Conservation (phyloP, 92 coral and sea anemone species). For the Galaxea fascicularis region DNA sequence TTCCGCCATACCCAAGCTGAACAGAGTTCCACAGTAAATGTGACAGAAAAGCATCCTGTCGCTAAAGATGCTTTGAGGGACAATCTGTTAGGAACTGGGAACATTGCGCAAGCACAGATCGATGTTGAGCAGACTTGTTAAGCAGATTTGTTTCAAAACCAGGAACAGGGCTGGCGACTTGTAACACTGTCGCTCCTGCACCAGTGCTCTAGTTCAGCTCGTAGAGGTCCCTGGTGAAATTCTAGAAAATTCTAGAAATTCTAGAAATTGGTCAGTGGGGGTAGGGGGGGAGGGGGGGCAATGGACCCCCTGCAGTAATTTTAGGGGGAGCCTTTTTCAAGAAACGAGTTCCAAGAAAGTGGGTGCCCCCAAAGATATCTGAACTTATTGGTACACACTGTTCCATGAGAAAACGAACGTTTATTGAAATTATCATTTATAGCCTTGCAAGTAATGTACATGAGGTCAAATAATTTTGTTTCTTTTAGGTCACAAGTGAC, state of each 20-base stretch:
- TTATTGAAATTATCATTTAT: not conserved
- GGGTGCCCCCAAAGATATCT: not conserved
- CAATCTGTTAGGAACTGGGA: not conserved
- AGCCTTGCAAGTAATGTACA: not conserved
- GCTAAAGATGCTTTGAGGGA: not conserved
- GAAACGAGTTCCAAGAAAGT: not conserved
- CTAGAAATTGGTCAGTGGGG: too few species aligned
- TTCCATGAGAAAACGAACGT: not conserved
- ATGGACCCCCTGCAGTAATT: not conserved
- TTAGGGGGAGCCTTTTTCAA: not conserved
- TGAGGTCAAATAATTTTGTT: constrained; percentile 1
- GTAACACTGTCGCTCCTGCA: not conserved
- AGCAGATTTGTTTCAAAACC: not conserved
- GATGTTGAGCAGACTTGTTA: not conserved
- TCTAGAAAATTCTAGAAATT: not conserved
- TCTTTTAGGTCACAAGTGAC: constrained; percentile 10
- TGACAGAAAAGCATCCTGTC: not conserved
- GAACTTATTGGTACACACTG: not conserved
- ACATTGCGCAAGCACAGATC: not conserved
- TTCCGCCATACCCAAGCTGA: not conserved
- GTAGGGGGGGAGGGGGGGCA: too few species aligned
- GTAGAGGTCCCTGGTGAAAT: not conserved
- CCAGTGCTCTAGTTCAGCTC: constrained; percentile 2
- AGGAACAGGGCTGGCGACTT: not conserved
- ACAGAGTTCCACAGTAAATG: not conserved